phyloP scores from a whole-genome alignment of 1,140 invertebrate genomes.

The Drosophila bocki region DNA sequence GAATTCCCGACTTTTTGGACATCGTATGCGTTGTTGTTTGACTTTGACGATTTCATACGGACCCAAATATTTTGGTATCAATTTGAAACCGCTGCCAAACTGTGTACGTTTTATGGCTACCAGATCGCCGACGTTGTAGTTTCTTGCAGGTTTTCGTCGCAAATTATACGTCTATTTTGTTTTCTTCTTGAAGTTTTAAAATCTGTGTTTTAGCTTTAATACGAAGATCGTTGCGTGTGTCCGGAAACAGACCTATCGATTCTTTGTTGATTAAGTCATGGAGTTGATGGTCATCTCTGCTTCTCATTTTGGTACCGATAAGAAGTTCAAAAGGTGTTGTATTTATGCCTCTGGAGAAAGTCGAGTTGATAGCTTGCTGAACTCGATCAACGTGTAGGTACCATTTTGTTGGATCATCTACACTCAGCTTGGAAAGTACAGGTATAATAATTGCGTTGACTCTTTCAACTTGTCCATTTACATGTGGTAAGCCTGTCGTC shows the following conservation, averaged over 20 bases:
- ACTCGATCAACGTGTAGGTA: too few species aligned
- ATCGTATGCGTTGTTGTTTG: too few species aligned
- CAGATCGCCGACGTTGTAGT: not conserved
- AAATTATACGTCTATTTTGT: constrained; percentile 16
- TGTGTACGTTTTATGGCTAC: constrained; percentile 1
- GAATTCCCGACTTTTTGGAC: too few species aligned
- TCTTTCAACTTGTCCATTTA: not conserved
- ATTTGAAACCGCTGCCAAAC: constrained; percentile 1
- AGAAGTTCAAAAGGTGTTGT: too few species aligned
- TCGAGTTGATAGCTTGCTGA: too few species aligned
- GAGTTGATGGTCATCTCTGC: too few species aligned
- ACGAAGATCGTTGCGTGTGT: constrained; percentile 4
- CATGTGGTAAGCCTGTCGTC: not conserved
- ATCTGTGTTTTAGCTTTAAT: constrained; percentile 10
- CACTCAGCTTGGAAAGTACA: too few species aligned
- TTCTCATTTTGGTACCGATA: too few species aligned
- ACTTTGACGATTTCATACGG: not conserved
- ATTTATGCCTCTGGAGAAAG: too few species aligned
- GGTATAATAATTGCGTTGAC: not conserved
- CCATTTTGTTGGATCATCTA: too few species aligned
- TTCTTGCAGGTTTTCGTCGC: constrained; percentile 5
- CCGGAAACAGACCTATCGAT: not conserved
- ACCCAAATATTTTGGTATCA: not conserved
- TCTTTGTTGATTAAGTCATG: not conserved
- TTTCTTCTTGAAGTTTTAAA: constrained; percentile 7